A percentile compares a stretch with the other conserved stretches of the same genome.
These are phyloP conservation scores for Mylabris phalerata DNA, from an alignment of 1,140 invertebrate genomes.

Conservation along the genomic window DNA sequence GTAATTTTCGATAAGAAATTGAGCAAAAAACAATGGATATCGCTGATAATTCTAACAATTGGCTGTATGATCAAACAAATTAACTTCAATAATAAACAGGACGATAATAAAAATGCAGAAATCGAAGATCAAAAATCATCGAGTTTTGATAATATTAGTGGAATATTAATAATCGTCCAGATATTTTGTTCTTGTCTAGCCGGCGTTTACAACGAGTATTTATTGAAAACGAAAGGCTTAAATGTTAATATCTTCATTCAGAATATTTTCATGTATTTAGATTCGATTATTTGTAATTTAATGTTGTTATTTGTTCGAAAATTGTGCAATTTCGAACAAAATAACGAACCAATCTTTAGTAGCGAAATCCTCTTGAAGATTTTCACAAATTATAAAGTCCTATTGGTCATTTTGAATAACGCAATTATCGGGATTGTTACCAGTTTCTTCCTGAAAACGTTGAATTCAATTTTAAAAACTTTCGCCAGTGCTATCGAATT, in stretches of 20 bases:
- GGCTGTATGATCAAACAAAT: slow-evolving; percentile 91
- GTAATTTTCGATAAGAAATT: slow-evolving; percentile 81
- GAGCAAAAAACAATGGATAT: slow-evolving; percentile 81
- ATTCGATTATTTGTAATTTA: slow-evolving; percentile 88
- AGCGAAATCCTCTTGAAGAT: slow-evolving; percentile 51
- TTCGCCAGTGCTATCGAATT: slow-evolving; percentile 93
- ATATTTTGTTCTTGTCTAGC: slow-evolving; percentile 89
- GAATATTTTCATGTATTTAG: slow-evolving; percentile 93
- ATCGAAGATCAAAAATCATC: slow-evolving; percentile 42
- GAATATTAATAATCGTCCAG: slow-evolving; percentile 72
- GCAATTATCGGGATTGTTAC: slow-evolving; percentile 88
- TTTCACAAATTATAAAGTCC: slow-evolving; percentile 55
- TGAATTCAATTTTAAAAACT: slow-evolving; percentile 95
- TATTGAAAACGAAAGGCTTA: slow-evolving; percentile 78
- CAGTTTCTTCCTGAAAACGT: slow-evolving; percentile 84
- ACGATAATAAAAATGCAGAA: slow-evolving; percentile 27
- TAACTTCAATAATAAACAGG: slow-evolving; percentile 45
- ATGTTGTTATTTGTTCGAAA: slow-evolving; percentile 51
- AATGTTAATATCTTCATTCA: slow-evolving; percentile 87
- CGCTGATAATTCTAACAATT: slow-evolving; percentile 74
- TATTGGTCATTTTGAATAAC: slow-evolving; percentile 84
- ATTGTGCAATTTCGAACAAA: no score
- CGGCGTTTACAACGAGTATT: slow-evolving; percentile 94
- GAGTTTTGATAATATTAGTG: slow-evolving; percentile 56
- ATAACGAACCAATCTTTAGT: slow-evolving; percentile 50